These are phyloP conservation scores for Acheta domesticus DNA, from an alignment of 2,888 invertebrate genomes.

Conservation along the genomic window DNA sequence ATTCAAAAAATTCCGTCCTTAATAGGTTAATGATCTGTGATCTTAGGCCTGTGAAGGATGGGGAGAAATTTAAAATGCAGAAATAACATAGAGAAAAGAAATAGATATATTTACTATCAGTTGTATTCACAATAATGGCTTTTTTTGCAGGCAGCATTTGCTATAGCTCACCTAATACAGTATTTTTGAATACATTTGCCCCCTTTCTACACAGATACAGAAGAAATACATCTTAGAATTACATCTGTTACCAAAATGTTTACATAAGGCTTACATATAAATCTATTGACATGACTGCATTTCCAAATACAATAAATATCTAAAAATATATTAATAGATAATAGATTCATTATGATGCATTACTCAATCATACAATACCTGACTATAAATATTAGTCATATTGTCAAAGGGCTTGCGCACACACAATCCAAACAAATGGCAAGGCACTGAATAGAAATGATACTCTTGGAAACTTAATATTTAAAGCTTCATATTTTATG, in stretches of 20 bases:
- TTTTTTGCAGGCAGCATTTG: background rate
- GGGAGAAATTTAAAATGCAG: no score
- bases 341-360: conserved; percentile 1
- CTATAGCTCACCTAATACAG: background rate
- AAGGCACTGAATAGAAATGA: conserved; percentile 18
- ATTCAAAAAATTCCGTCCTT: no score
- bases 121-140: background rate
- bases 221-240: background rate
- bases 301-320: conserved; percentile 2
- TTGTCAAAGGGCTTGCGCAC: background rate
- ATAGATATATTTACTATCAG: background rate
- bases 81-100: no score
- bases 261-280: background rate
- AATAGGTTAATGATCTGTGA: no score
- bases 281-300: background rate
- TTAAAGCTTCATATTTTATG: conserved; percentile 11
- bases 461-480: conserved; percentile 10
- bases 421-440: background rate
- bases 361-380: background rate
- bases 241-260: background rate
- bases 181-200: background rate
- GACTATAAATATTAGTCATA: conserved; percentile 7
- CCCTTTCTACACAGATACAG: background rate
- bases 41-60: no score
- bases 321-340: conserved; percentile 18